Evolutionary conservation across 2,797 vertebrate species (phyloP), one percentile per base, ranked within the genome.

Genomic region (Acanthornis magna): DNA sequence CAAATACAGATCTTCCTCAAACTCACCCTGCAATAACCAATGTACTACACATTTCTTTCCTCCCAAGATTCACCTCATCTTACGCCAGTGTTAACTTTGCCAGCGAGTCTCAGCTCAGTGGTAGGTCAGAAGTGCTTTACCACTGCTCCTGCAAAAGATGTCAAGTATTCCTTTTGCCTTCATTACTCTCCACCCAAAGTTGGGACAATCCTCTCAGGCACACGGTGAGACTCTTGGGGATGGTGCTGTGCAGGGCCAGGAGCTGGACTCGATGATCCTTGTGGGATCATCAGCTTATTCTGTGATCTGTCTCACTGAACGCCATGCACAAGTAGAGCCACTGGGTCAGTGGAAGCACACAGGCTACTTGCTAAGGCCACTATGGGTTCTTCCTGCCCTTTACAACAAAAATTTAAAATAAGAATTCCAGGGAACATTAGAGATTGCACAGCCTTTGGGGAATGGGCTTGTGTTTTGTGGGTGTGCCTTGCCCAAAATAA

Each of bases 21-120:
- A 73, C 15, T 79, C 43, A 79, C 30, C 55, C n/a, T 62, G 61
- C 26, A 40, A 6, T 36, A 91, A 45, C 43, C 19, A 45, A 57
- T 0, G 0, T 8, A 29, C 12, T 50, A 1, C 23, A 25, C 6
- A 1, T 26, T 66, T 58, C 34, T 51, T 16, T 38, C 38, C 25
- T 80, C 78, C 63, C 58, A 57, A 54, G 42, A 40, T 36, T 65
- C n/a, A 22, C 11, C 11, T 63, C 43, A 62, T 0, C 7, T 1
- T 10, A 60, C 3, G 22, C 14, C 26, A 40, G 20, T 8, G 73
- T 14, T 58, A 80, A 60, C 17, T 43, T 2, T 2, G 26, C 11
- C 67, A 92, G 61, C 0, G 4, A 86, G n/a, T 23, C 45, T 60
- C 21, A 1, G 36, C 20, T 32, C 13, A 45, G 30, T 5, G 16